Evolutionary conservation across 2,113 vertebrate species (phyloP).

Genomic region (Hippocampus barbouri): DNA sequence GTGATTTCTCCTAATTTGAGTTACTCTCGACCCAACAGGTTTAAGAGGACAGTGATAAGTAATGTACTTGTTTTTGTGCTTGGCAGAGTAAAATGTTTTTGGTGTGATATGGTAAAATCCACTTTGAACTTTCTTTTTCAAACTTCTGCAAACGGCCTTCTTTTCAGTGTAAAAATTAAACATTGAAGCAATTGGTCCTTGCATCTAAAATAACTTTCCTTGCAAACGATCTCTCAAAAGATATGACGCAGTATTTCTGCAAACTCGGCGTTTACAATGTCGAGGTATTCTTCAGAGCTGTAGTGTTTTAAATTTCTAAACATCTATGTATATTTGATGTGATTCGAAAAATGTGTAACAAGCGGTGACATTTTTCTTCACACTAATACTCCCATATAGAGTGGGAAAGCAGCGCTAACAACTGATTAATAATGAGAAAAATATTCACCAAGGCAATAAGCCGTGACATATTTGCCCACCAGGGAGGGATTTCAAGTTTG

Average conservation of each 20-base stretch:
- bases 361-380: conserved; percentile 8
- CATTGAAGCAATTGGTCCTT: not conserved
- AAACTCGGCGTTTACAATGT: not conserved
- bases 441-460: conserved; percentile 15
- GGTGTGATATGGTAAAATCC: not conserved
- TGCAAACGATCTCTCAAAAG: not conserved
- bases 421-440: conserved; percentile 3
- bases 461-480: conserved; percentile 11
- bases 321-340: not conserved
- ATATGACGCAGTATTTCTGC: not conserved
- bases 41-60: too few relatives aligned
- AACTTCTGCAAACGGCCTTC: not conserved
- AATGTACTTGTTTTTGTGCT: too few relatives aligned
- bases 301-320: not conserved
- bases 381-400: not conserved
- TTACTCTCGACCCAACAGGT: too few relatives aligned
- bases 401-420: not conserved
- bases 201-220: not conserved
- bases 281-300: not conserved
- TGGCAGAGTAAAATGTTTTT: too few relatives aligned
- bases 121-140: not conserved
- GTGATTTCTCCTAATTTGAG: too few relatives aligned
- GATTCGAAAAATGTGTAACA: not conserved
- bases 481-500: not conserved
- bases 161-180: not conserved